Conservation (phyloP, 2,797 vertebrate genomes). For the Hemitrygon akajei region DNA sequence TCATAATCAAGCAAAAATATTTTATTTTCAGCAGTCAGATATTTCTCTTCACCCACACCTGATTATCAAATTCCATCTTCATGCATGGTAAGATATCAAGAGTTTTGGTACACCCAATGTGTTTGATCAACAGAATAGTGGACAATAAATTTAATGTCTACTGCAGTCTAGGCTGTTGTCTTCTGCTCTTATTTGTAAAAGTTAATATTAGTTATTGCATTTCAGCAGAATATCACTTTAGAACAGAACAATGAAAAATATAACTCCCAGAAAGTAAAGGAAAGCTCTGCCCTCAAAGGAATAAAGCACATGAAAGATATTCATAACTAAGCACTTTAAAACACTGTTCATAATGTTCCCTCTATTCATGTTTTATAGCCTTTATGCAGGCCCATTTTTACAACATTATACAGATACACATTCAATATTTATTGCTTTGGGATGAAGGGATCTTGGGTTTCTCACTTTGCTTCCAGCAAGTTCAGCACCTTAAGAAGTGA, state of each 20-base stretch:
- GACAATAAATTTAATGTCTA: background rate
- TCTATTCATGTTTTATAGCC: slow-evolving; percentile 38
- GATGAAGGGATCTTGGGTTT: slow-evolving; percentile 54
- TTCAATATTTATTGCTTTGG: slow-evolving; percentile 49
- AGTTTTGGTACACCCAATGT: background rate
- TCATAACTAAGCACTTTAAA: slow-evolving; percentile 37
- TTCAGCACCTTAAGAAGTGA: slow-evolving; percentile 51
- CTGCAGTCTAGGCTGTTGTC: background rate
- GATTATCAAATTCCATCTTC: background rate
- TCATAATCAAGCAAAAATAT: background rate
- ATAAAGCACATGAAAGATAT: slow-evolving; percentile 31
- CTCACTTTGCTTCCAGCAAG: slow-evolving; percentile 50
- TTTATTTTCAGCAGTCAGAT: background rate
- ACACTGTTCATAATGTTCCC: slow-evolving; percentile 35
- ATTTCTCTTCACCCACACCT: background rate
- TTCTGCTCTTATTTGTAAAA: background rate
- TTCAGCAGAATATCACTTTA: background rate
- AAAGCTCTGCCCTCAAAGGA: slow-evolving; percentile 15
- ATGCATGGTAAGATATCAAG: background rate
- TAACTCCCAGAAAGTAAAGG: background rate
- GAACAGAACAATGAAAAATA: slow-evolving; percentile 30
- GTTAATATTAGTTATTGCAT: background rate
- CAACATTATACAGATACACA: slow-evolving; percentile 38
- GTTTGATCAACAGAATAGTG: background rate
- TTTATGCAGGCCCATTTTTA: slow-evolving; percentile 36